Base-by-base conservation (phyloP, 2,113 vertebrate species). In the Parotia lawesii region DNA sequence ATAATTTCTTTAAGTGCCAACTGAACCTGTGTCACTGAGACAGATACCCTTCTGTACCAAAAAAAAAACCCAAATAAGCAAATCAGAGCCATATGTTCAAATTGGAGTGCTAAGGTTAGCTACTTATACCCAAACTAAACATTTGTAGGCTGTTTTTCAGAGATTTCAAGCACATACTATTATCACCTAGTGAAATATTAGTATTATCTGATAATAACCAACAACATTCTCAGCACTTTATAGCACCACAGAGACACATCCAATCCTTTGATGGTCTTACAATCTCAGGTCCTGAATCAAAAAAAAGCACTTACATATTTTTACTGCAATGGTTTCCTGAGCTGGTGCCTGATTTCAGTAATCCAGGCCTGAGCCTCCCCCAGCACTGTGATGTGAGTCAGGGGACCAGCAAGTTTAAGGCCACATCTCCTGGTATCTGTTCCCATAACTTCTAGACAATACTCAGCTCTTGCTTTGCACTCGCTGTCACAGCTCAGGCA, bases 321-420 rank as follows among this genome's bases (percentile, higher is more conserved):
- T 72, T 62, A 31, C 20, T 66, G 42, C 42, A 61, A 12, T 53
- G 31, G 5, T 38, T 87, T 93, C 54, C 75, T 83, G 71, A 57
- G 20, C 6, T 62, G 56, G 61, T 57, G 80, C 13, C 44, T 78
- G n/a, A 76, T 81, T 89, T 78, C 58, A 91, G 54, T 10, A 29
- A 50, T 12, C 14, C 42, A 78, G 24, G n/a, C 33, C 44, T 40
- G n/a, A 78, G 23, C 14, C 35, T 80, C 31, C 9, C 28, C 23
- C 53, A 64, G 70, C 22, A 54, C 31, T 3, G 0, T 1, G 6
- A 29, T 17, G 14, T 25, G 40, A 77, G 15, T 2, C 0, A 0
- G 11, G n/a, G 35, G 12, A 94, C 22, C 29, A 72, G 25, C 4
- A 12, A 1, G 2, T 10, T 76, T 12, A 64, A n/a, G 28, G 28